Percentiles rank a stretch among this genome's conserved stretches.
Conservation (phyloP, 1,140 invertebrate species). For the Drepana arcuata region DNA sequence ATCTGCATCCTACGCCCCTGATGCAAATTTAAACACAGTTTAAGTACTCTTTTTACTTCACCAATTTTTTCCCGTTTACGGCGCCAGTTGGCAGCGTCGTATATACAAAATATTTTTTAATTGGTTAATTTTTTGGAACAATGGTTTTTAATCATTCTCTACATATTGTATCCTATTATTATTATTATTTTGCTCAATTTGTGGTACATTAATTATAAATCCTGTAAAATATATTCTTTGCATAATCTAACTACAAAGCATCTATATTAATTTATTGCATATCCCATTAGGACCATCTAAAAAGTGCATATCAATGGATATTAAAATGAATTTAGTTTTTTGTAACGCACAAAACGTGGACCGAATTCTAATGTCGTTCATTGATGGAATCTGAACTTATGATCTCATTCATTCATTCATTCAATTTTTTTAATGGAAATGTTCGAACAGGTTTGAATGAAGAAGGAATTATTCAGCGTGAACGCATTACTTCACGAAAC, state of each 20-base stretch:
- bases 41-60: conserved; percentile 48
- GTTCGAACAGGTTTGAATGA: conserved; percentile 25
- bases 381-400: no score
- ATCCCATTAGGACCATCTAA: no score
- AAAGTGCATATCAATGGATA: no score
- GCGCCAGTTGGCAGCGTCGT: conserved; percentile 24
- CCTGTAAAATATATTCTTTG: no score
- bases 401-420: conserved; percentile 34
- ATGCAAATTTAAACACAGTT: conserved; percentile 64
- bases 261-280: no score
- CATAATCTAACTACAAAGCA: no score
- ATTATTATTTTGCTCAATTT: no score
- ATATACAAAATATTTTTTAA: background rate
- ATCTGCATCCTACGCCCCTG: conserved; percentile 52
- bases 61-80: conserved; percentile 33
- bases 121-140: no score
- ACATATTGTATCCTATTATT: no score
- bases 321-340: background rate
- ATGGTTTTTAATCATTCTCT: no score
- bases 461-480: conserved; percentile 63
- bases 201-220: no score
- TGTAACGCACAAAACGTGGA: background rate
- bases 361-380: no score
- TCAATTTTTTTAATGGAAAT: conserved; percentile 41
- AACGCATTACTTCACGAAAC: conserved; percentile 56